Conservation (phyloP, 2,888 invertebrate species). For the Cheiracanthium punctorium region DNA sequence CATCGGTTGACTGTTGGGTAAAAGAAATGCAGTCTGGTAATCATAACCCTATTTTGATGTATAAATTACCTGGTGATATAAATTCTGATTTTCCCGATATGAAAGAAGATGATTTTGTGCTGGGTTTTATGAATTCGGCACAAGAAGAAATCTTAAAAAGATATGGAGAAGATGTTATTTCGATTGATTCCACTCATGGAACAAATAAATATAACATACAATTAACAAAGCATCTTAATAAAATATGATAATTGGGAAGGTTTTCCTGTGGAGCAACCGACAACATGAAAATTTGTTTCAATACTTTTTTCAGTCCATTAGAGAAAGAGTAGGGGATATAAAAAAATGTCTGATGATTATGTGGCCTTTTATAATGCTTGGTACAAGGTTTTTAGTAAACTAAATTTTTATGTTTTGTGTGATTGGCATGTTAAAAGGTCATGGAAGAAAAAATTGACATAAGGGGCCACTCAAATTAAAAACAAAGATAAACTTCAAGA, state of each 20-base stretch:
- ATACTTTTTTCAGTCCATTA: conserved; percentile 11
- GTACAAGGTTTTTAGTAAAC: conserved; percentile 31
- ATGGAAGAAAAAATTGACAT: neutral
- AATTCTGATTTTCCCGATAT: neutral
- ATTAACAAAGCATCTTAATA: conserved; percentile 23
- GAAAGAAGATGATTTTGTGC: conserved; percentile 13
- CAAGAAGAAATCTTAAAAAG: conserved; percentile 35
- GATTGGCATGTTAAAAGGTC: conserved; percentile 10
- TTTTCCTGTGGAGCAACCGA: conserved; percentile 21
- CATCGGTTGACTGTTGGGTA: neutral
- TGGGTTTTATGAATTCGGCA: conserved; percentile 43
- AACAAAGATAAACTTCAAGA: neutral
- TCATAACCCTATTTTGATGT: conserved; percentile 19
- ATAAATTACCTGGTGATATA: neutral
- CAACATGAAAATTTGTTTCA: neutral
- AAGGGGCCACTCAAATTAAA: neutral
- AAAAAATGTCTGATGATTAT: conserved; percentile 65
- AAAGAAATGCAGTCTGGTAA: neutral
- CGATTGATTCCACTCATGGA: conserved; percentile 31
- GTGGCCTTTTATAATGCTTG: conserved; percentile 65
- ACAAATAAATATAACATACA: conserved; percentile 35
- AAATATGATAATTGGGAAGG: conserved; percentile 10
- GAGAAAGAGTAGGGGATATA: neutral
- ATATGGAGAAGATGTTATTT: conserved; percentile 34
- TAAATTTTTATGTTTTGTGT: neutral